Conservation (phyloP, 2,888 invertebrate species). For the Hirudinaria manillensis region DNA sequence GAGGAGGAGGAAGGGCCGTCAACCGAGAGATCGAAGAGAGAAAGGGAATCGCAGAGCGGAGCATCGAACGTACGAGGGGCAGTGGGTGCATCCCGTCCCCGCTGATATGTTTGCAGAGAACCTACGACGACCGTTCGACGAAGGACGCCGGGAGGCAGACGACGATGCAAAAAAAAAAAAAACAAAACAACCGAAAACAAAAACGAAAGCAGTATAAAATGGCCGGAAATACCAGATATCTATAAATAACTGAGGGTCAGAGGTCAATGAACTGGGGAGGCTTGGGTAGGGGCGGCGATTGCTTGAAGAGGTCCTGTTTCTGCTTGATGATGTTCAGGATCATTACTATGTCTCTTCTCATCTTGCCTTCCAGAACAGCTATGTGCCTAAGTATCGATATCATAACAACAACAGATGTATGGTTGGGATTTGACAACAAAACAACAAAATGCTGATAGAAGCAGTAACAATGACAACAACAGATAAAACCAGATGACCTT, state of each 20-base stretch:
- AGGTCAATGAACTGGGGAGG: conserved; percentile 15
- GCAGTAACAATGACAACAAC: too few relatives aligned
- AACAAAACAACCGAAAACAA: background rate
- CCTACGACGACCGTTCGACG: background rate
- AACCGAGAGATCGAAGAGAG: too few relatives aligned
- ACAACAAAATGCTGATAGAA: background rate
- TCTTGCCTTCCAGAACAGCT: conserved; percentile 18
- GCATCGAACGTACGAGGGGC: background rate
- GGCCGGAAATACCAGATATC: conserved; percentile 15
- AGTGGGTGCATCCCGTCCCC: background rate
- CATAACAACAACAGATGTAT: background rate
- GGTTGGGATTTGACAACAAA: background rate
- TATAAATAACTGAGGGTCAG: background rate
- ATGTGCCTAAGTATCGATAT: conserved; percentile 13
- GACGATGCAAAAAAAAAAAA: background rate
- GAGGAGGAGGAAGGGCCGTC: too few relatives aligned
- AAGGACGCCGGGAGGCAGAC: background rate
- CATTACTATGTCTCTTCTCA: conserved; percentile 24
- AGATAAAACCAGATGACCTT: too few relatives aligned
- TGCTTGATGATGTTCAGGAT: conserved; percentile 12
- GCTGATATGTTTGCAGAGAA: conserved; percentile 5
- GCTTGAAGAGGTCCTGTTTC: conserved; percentile 10
- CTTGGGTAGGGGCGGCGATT: background rate
- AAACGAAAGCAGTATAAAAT: background rate
- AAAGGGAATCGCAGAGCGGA: too few relatives aligned